Percentiles rank a stretch among this genome's conserved stretches.
Evolutionary conservation across 2,113 vertebrate species (phyloP).

Genomic region (Ciconia boyciana): DNA sequence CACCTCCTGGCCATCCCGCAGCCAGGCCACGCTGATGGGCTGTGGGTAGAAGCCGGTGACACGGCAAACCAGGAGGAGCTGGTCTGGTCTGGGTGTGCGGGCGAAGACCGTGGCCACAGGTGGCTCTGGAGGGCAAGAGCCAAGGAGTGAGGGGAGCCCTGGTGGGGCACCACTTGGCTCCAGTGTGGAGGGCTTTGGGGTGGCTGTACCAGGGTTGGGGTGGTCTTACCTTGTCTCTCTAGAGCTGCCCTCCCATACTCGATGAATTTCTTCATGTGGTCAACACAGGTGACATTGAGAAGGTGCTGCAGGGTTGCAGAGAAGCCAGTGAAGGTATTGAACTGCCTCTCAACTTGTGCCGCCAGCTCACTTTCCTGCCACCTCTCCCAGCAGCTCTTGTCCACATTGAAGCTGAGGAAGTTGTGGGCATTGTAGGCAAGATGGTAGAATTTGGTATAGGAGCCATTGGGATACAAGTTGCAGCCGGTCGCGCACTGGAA

Average conservation of each 20-base stretch:
- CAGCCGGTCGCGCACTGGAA: not conserved
- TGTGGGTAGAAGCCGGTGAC: not conserved
- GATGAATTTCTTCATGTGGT: not conserved
- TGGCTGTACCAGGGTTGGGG: not conserved
- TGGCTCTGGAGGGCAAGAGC: not conserved
- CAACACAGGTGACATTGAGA: not conserved
- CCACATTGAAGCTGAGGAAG: not conserved
- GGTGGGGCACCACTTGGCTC: fast-evolving
- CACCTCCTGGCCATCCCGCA: slow-evolving; percentile 1
- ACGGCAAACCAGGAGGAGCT: not conserved
- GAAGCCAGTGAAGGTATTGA: not conserved
- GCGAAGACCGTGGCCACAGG: not conserved
- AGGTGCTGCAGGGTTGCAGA: not conserved
- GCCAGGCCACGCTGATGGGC: not conserved
- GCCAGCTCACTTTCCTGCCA: not conserved
- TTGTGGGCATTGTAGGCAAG: not conserved
- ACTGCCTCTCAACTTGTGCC: not conserved
- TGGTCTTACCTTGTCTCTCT: slow-evolving; percentile 4
- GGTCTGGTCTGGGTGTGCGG: not conserved
- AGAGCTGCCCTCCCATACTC: not conserved
- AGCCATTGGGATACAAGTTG: not conserved
- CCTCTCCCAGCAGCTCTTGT: not conserved
- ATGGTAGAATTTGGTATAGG: not conserved
- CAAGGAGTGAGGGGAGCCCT: fast-evolving
- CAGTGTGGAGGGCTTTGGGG: not conserved